Base-by-base conservation (phyloP, 2,888 invertebrate species). In the Ornithoptera priamus region DNA sequence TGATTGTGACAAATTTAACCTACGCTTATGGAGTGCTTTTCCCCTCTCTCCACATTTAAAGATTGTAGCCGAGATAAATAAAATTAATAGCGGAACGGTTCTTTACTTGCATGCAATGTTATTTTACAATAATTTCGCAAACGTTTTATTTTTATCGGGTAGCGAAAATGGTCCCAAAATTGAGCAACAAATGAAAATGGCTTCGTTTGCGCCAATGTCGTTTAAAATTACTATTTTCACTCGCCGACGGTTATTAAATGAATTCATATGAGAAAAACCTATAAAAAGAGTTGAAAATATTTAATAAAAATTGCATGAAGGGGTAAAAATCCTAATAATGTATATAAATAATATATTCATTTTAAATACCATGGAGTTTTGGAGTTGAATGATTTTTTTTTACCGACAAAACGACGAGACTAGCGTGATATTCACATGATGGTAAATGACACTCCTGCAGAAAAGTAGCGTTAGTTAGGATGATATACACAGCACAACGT, bases 1-100 rank as follows among this genome's bases (percentile, higher is more conserved):
- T 83, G 89, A 90, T 90, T 81, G 83, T 82, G 88, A 88, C 86
- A 86, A 84, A 86, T 85, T 81, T 77, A 78, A 74, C 70, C 72
- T 77, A 78, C 75, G 78, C 76, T 79, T 77, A 71, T 72, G 71
- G 71, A 71, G 75, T 77, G 74, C 56, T 80, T 83, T 81, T 82
- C 75, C 53, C 75, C 75, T 82, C 79, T 77, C 76, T 73, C 76
- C 73, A 73, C 72, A 75, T 80, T 78, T 75, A 77, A 78, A 87
- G 86, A 86, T 86, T 79, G 76, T 76, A 76, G 78, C 79, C 78
- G 74, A 81, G 88, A 88, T 89, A 87, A 86, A 80, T 77, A 79
- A 85, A 82, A 85, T 84, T 81, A 83, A 84, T 85, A 82, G 80
- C 79, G 76, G 72, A 74, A 72, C 73, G 72, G 50, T 63, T 64